Base-by-base conservation (phyloP, 2,888 invertebrate species). In the Diachrysia chrysitis region DNA sequence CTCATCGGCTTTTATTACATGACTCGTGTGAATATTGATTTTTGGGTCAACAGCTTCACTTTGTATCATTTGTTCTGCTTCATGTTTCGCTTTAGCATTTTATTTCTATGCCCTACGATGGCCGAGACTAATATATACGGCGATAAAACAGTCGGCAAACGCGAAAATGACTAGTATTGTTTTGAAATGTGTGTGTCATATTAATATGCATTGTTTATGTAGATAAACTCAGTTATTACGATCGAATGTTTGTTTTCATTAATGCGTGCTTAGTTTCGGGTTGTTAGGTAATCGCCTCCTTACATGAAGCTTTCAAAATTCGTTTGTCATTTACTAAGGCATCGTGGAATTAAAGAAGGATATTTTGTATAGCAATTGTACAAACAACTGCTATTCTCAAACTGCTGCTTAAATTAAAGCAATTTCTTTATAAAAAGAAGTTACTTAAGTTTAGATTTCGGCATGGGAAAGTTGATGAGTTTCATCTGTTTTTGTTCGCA, bases 11-110 rank as follows among this genome's bases (percentile, higher is more conserved):
- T 93, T 94, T 93, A 93, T 92, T 91, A 86, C 91, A 87, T 84
- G 84, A 81, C 76, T 87, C 87, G 85, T 88, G 90, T 93, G 94
- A 94, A 94, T 94, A 93, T 91, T 94, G 91, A 94, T 94, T 94
- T 95, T 92, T 93, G 85, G 94, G 94, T 94, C 93, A 94, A 91
- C 89, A 89, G 86, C 91, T 90, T 90, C 88, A 89, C 87, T 86
- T 89, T 90, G 88, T 89, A 85, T 85, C 78, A 84, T 85, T 87
- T 86, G 85, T 83, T 80, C 76, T 82, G 71, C 67, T 89, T 89
- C 85, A 87, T 84, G 86, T 79, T 77, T 76, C 72, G 81, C 69
- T 69, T 81, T 80, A 75, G 80, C 76, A 79, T 87, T 86, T 87
- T 85, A 85, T 87, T 87, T 87, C 88, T 89, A 87, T 83, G 81